Percentiles rank a stretch among this genome's conserved stretches.
Conservation (phyloP, 2,113 vertebrate species). For the Corythoichthys haematopterus region DNA sequence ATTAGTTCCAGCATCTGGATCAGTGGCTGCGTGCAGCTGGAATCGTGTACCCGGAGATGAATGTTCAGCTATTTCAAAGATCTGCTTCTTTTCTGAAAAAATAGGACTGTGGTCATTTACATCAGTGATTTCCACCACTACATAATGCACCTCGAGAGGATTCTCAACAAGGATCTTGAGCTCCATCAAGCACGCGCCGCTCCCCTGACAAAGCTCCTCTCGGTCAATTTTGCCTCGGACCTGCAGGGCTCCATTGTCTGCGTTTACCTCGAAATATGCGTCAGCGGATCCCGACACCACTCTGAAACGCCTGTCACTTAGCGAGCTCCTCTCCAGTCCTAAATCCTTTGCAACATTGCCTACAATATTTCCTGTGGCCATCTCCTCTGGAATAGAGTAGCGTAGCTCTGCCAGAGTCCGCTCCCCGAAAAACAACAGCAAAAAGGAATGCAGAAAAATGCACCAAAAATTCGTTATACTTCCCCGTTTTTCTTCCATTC, state of each 20-base stretch:
- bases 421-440: slow-evolving; percentile 24
- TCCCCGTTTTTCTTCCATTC: background rate
- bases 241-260: slow-evolving; percentile 56
- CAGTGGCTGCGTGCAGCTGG: slow-evolving; percentile 68
- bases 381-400: slow-evolving; percentile 66
- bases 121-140: slow-evolving; percentile 63
- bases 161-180: slow-evolving; percentile 67
- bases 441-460: slow-evolving; percentile 5
- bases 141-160: slow-evolving; percentile 67
- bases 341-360: slow-evolving; percentile 69
- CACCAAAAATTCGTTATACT: background rate
- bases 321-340: slow-evolving; percentile 53
- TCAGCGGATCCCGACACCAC: slow-evolving; percentile 58
- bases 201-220: slow-evolving; percentile 62
- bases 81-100: slow-evolving; percentile 62
- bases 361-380: slow-evolving; percentile 54
- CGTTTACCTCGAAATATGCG: slow-evolving; percentile 56
- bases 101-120: slow-evolving; percentile 69
- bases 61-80: slow-evolving; percentile 61
- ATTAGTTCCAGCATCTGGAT: slow-evolving; percentile 71
- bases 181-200: slow-evolving; percentile 50
- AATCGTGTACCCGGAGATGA: slow-evolving; percentile 60
- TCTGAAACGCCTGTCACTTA: slow-evolving; percentile 47
- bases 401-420: slow-evolving; percentile 45
- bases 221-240: slow-evolving; percentile 63